These are phyloP conservation scores for Drosophila tanythrix DNA, from an alignment of 2,888 invertebrate species.

Conservation along the genomic window DNA sequence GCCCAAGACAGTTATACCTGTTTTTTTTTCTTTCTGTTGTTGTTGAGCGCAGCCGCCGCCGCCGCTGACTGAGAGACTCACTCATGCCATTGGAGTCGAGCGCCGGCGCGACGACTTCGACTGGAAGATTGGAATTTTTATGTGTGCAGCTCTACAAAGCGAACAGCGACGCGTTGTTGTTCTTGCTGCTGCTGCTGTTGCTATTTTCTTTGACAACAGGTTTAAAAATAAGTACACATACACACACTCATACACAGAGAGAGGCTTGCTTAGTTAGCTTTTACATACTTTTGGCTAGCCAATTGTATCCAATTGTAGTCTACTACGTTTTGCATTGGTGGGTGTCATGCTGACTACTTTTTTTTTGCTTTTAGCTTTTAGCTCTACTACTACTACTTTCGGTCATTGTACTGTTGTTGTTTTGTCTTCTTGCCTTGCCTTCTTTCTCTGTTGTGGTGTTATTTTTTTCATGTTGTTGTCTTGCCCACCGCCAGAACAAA, in stretches of 20 bases:
- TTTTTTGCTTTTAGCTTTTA: conserved; percentile 51
- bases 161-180: conserved; percentile 35
- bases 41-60: conserved; percentile 50
- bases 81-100: conserved; percentile 55
- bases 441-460: conserved; percentile 23
- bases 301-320: conserved; percentile 53
- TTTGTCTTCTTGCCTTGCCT: conserved; percentile 10
- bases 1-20: conserved; percentile 66
- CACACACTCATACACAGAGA: conserved; percentile 29
- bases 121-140: conserved; percentile 79
- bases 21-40: conserved; percentile 47
- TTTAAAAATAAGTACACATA: conserved; percentile 58
- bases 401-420: conserved; percentile 68
- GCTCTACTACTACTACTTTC: conserved; percentile 50
- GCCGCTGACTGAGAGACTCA: conserved; percentile 33
- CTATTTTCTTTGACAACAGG: conserved; percentile 70
- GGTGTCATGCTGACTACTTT: conserved; percentile 43
- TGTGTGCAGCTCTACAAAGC: conserved; percentile 54
- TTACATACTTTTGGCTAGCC: conserved; percentile 40
- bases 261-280: conserved; percentile 35
- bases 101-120: conserved; percentile 57
- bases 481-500: conserved; percentile 44
- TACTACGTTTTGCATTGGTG: conserved; percentile 56
- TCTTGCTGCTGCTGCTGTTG: conserved; percentile 37
- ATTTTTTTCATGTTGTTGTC: conserved; percentile 33